These are phyloP conservation scores for Mesoclemmys tuberculata DNA, from an alignment of 2,113 vertebrate genomes.

Conservation along the genomic window DNA sequence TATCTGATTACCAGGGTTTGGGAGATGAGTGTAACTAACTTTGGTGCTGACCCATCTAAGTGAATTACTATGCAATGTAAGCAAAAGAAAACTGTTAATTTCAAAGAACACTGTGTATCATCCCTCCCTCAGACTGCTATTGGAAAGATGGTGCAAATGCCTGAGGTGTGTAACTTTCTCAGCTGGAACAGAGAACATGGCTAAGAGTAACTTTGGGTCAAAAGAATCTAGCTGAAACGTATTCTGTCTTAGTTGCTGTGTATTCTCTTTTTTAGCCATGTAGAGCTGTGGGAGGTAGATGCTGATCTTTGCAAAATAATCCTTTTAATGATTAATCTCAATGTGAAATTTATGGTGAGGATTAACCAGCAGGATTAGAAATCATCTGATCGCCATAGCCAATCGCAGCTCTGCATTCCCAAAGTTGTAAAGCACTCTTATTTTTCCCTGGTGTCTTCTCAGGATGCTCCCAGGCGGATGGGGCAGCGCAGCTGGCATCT, in stretches of 20 bases:
- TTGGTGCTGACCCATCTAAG: constrained; percentile 70
- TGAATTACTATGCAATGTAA: constrained; percentile 70
- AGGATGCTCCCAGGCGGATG: neutral
- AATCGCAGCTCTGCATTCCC: no score
- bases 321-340: constrained; percentile 5
- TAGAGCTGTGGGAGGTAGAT: constrained; percentile 21
- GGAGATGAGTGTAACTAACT: constrained; percentile 43
- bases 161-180: constrained; percentile 31
- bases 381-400: neutral
- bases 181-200: neutral
- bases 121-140: constrained; percentile 69
- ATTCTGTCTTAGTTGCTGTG: neutral
- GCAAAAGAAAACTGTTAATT: constrained; percentile 68
- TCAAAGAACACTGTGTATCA: constrained; percentile 69
- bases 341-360: constrained; percentile 14
- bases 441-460: neutral
- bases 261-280: neutral
- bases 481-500: neutral
- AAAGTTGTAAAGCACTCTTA: rapidly evolving
- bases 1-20: neutral
- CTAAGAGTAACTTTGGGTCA: neutral
- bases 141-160: constrained; percentile 54
- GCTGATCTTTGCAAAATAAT: constrained; percentile 22
- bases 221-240: neutral
- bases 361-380: constrained; percentile 37